Evolutionary conservation across 1,140 invertebrate species (phyloP), one percentile per base, ranked within the genome.

Genomic region (Hydropsyche tenuis): DNA sequence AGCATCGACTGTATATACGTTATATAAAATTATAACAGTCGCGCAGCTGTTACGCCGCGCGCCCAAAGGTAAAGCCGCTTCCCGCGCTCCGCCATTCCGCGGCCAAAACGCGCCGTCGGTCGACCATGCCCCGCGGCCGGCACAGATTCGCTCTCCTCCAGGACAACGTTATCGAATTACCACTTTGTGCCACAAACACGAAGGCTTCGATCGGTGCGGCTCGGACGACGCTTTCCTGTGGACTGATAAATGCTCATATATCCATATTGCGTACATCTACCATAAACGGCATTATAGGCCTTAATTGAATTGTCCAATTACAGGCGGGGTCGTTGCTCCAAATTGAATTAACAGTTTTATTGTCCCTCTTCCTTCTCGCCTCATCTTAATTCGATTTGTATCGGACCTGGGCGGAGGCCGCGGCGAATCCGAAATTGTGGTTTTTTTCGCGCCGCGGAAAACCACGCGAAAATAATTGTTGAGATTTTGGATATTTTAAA

Each of bases 301-400:
- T 71, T 77, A 77, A 77, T 77, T 77, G 66, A 77, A 77, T 77
- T 77, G 76, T 77, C 76, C 76, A 77, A 77, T 77, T 77, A 77
- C 69, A 71, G 23, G 56, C 65, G 68, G 45, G 76, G 73, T 75
- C 76, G 76, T 70, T 77, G 76, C 65, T 66, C 76, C 68, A 77
- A 77, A 77, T 77, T 77, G 65, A 77, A 77, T 77, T 77, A 77
- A 75, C 73, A 77, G 76, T 75, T 74, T 68, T 75, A 75, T 77
- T 72, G 70, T 74, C 37, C 72, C 72, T 68, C 72, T 70, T 48
- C 63, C 20, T 60, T 45, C 16, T 56, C 27, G 30, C 51, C 42
- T 75, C 69, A 75, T 75, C 76, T 75, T 75, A 75, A 77, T 77
- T 73, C 22, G 73, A 72, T 75, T 77, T 75, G 62, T 72, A 63